phyloP scores from a whole-genome alignment of 2,797 vertebrate species.

The Karalla daura region DNA sequence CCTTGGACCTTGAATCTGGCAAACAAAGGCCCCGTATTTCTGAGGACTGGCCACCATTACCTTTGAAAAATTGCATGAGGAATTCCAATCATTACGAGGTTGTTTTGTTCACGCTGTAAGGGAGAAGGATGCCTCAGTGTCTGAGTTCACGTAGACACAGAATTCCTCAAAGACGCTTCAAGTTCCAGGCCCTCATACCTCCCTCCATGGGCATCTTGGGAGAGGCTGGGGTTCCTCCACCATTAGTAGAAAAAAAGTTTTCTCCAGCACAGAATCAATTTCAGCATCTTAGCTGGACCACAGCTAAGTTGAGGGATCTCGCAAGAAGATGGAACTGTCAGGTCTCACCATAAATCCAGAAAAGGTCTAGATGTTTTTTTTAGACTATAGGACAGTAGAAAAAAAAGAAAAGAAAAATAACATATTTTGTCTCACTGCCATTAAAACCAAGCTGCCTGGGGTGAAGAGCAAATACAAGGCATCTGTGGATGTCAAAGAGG shows the following conservation, averaged over 20 bases:
- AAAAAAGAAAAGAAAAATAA: background rate
- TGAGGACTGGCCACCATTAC: background rate
- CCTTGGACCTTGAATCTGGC: background rate
- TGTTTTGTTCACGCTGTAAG: background rate
- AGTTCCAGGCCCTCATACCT: background rate
- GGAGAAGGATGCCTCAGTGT: background rate
- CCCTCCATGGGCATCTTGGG: background rate
- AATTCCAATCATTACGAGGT: background rate
- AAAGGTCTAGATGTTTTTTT: background rate
- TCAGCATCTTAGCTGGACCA: conserved; percentile 13
- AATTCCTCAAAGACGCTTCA: background rate
- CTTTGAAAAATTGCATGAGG: background rate
- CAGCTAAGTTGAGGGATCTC: conserved; percentile 19
- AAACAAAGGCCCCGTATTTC: background rate
- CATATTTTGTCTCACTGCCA: conserved; percentile 21
- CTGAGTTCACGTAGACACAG: background rate
- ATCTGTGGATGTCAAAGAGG: conserved; percentile 14
- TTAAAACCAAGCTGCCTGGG: conserved; percentile 5
- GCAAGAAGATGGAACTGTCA: conserved; percentile 27
- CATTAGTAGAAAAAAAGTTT: conserved; percentile 2
- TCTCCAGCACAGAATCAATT: conserved; percentile 15
- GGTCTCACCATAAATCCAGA: conserved; percentile 1
- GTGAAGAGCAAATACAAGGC: conserved; percentile 5
- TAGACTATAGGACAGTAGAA: background rate
- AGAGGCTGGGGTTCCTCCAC: background rate